These are phyloP conservation scores for Passer montanus DNA, from an alignment of 2,113 vertebrate genomes.

Conservation along the genomic window DNA sequence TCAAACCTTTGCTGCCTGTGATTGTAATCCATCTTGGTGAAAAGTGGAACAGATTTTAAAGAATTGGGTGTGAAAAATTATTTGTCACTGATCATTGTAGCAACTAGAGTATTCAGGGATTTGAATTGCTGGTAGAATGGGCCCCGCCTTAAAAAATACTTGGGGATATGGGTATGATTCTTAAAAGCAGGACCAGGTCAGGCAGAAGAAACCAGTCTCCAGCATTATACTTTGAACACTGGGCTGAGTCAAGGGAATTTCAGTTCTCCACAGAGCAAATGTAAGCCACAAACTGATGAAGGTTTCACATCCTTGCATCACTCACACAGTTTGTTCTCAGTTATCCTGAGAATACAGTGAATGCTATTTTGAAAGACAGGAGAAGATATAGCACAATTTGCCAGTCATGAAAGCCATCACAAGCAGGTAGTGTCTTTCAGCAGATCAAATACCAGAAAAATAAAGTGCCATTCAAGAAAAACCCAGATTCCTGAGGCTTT, in stretches of 20 bases:
- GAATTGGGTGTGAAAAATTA: neutral
- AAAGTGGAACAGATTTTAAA: neutral
- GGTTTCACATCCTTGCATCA: constrained; percentile 51
- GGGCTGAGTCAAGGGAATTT: neutral
- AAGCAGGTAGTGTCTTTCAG: neutral
- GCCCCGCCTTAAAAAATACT: neutral
- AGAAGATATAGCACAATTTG: neutral
- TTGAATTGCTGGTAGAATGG: neutral
- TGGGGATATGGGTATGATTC: neutral
- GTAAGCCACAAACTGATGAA: neutral
- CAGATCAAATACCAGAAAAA: neutral
- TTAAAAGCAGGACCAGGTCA: neutral
- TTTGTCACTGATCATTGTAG: neutral
- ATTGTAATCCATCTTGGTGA: neutral
- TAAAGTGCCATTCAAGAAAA: neutral
- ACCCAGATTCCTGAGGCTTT: neutral
- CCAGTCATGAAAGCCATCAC: neutral
- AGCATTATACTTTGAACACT: neutral
- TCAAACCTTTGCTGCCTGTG: neutral
- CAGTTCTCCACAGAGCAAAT: neutral
- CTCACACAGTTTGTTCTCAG: neutral
- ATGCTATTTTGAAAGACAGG: neutral
- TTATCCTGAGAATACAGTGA: neutral
- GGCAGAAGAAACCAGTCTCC: neutral
- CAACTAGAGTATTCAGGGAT: neutral